Base-by-base conservation (phyloP, 1,140 invertebrate genomes). In the Temnothorax nylanderi region DNA sequence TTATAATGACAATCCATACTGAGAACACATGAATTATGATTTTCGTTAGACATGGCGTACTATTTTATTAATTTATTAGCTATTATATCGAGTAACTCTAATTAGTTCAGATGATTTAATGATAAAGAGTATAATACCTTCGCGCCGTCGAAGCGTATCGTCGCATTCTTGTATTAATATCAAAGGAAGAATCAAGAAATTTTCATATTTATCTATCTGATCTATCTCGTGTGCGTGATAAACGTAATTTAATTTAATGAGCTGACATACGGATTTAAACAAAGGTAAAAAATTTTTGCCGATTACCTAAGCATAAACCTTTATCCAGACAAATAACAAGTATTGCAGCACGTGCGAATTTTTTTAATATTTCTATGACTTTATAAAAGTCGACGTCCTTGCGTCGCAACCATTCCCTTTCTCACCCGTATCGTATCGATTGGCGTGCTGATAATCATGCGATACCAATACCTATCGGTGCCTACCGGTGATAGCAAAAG, bases 371-470 rank as follows among this genome's bases (percentile, higher is more conserved):
- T 78, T 32, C 16, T 62, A 44, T 21, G 51, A 44, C 16, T 64
- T 77, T 18, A 54, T 64, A 34, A 18, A 65, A 78, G 76, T 65
- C 18, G 41, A 49, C 44, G 58, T 65, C 44, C 76, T 78, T 78
- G 76, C 58, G 60, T 78, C 58, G 41, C 76, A 78, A 26, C 58
- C 76, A 34, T 32, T 78, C 41, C 18, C 44, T 78, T 78, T 78
- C 76, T 78, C 76, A 65, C 44, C 41, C 41, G 13, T 62, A 13
- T 34, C 18, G 3, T 34, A 78, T 65, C 11, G 58, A 7, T 65
- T 13, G 41, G 32, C 44, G 16, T 41, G 37, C 21, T 44, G 58
- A 65, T 65, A 78, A 65, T 78, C 32, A 16, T 47, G 26, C 44
- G 41, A 26, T 58, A 41, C n/a, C 3, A 18, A n/a, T 18, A 47